Evolutionary conservation across 2,113 vertebrate species (phyloP), one percentile per base, ranked within the genome.

Genomic region (Triplophysa tibetana): DNA sequence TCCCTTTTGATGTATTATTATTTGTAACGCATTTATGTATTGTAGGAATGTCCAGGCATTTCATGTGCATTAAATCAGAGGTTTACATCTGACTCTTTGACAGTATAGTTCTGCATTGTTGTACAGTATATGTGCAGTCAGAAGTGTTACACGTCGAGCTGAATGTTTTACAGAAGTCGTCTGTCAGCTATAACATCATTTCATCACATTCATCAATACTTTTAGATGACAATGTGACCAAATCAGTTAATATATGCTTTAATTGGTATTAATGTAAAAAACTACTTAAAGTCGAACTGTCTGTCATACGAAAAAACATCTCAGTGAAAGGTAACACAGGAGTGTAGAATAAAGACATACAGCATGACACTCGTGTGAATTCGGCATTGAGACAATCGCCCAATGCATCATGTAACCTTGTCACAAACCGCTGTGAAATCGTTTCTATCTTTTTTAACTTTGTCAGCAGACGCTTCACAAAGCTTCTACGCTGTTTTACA

Each of bases 301-400:
- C 50, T 1, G 3, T 17, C 3, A 52, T 5, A 5, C 5, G 14
- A 52, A 0, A 56, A n/a, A 7, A 56, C 19, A 21, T 58, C 19
- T 21, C 54, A 33, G 66, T 69, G 23, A 26, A 48, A 17, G 1
- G 16, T 52, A 9, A 70, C 23, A 70, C 45, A 17, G 13, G 3
- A 3, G 23, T 26, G 43, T 50, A 50, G 21, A 17, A n/a, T 54
- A 33, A 13, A 33, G 50, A n/a, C 24, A 21, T 14, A 38, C 50
- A 70, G 69, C 69, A 70, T 70, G 50, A 70, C 11, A 38, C 13
- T 2, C n/a, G n/a, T n/a, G n/a, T n/a, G n/a, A n/a, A n/a, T n/a
- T n/a, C 50, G n/a, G 26, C 69, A 70, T 38, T 13, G 50, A 50
- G 69, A 56, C 69, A 72, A 56, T 70, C 69, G 0, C 19, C 52